Evolutionary conservation across 1,140 invertebrate genomes (phyloP).

Genomic region (Bombus consobrinus): DNA sequence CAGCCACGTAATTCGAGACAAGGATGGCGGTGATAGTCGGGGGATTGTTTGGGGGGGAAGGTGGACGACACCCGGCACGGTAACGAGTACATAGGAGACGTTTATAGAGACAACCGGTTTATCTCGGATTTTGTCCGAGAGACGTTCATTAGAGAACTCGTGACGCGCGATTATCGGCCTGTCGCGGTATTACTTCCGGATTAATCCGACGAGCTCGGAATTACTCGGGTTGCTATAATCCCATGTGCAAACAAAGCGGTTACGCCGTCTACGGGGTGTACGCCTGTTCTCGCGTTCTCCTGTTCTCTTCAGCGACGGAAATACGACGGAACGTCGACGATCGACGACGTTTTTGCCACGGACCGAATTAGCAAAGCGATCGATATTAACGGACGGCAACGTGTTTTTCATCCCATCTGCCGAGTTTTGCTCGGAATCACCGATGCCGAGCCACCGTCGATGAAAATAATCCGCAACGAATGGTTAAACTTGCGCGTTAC

Average conservation of each 20-base stretch:
- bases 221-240: constrained; percentile 52
- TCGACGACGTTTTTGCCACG: too few relatives aligned
- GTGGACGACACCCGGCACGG: constrained; percentile 4
- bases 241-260: constrained; percentile 27
- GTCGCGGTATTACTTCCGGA: constrained; percentile 60
- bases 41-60: not conserved
- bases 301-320: too few relatives aligned
- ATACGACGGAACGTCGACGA: too few relatives aligned
- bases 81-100: not conserved
- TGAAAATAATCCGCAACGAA: too few relatives aligned
- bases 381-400: not conserved
- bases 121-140: constrained; percentile 41
- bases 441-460: too few relatives aligned
- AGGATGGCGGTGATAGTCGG: too few relatives aligned
- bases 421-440: too few relatives aligned
- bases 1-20: too few relatives aligned
- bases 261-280: not conserved
- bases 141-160: constrained; percentile 43
- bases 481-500: too few relatives aligned
- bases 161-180: constrained; percentile 43
- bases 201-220: constrained; percentile 53
- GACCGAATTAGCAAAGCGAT: not conserved
- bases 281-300: not conserved
- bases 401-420: too few relatives aligned
- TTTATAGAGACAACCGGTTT: constrained; percentile 36